Evolutionary conservation across 2,113 vertebrate genomes (phyloP).

Genomic region (Murina feae): DNA sequence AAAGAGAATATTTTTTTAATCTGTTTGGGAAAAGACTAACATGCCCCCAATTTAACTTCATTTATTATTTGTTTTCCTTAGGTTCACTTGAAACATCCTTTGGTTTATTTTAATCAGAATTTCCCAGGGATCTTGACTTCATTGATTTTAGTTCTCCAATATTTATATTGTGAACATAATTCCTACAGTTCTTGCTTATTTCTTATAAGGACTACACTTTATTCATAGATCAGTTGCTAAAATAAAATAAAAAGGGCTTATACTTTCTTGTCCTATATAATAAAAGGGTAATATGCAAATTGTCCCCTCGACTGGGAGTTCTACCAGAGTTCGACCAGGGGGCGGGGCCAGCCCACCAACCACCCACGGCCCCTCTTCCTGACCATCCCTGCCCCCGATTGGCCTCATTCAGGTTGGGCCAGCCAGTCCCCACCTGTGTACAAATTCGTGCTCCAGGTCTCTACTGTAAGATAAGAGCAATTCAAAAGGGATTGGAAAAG

Average conservation of each 20-base stretch:
- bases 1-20: background rate
- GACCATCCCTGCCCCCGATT: no score
- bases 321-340: no score
- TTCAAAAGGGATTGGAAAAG: background rate
- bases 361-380: no score
- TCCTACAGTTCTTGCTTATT: background rate
- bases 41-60: background rate
- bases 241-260: background rate
- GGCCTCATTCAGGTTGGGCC: no score
- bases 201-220: background rate
- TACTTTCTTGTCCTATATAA: background rate
- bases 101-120: background rate
- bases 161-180: background rate
- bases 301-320: no score
- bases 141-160: background rate
- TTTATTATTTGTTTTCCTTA: background rate
- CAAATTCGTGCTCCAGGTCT: no score
- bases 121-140: background rate
- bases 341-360: no score
- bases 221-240: background rate
- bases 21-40: background rate
- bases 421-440: no score
- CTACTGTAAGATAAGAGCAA: background rate
- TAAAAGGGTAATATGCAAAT: no score
- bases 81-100: background rate